Conservation (phyloP, 1,140 invertebrate species). For the Cotesia glomerata region DNA sequence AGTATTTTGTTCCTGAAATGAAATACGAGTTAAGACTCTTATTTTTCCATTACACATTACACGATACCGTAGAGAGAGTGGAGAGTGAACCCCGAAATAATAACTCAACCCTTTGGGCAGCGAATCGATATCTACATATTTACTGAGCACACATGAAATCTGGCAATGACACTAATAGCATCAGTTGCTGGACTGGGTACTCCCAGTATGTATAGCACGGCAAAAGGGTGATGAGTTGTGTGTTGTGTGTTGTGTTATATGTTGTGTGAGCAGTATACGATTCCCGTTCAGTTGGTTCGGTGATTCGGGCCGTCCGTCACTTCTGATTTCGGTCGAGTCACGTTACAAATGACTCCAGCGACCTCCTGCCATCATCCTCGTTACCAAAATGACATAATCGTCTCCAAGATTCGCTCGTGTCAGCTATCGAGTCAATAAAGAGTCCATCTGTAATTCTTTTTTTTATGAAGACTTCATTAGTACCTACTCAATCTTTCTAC, state of each 20-base stretch:
- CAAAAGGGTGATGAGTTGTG: constrained; percentile 1
- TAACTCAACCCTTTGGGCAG: constrained; percentile 41
- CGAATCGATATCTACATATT: constrained; percentile 57
- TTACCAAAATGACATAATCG: constrained; percentile 59
- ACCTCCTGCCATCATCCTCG: constrained; percentile 50
- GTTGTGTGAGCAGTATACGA: constrained; percentile 3
- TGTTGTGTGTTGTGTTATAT: neutral
- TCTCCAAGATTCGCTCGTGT: constrained; percentile 33
- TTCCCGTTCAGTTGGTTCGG: constrained; percentile 10
- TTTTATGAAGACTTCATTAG: constrained; percentile 6
- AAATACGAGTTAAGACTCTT: neutral
- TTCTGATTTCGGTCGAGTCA: constrained; percentile 58
- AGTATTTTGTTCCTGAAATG: too few species aligned
- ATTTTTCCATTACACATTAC: constrained; percentile 22
- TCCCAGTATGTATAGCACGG: neutral
- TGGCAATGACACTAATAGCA: constrained; percentile 54
- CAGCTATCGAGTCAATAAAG: constrained; percentile 23
- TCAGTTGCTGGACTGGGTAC: constrained; percentile 36
- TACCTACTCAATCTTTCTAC: neutral
- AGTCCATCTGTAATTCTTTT: neutral
- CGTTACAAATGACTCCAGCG: constrained; percentile 55
- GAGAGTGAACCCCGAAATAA: constrained; percentile 24
- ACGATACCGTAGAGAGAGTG: neutral
- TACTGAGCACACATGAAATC: constrained; percentile 42
- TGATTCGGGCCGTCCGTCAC: constrained; percentile 33